phyloP scores from a whole-genome alignment of 2,113 vertebrate genomes.

The Sula dactylatra region DNA sequence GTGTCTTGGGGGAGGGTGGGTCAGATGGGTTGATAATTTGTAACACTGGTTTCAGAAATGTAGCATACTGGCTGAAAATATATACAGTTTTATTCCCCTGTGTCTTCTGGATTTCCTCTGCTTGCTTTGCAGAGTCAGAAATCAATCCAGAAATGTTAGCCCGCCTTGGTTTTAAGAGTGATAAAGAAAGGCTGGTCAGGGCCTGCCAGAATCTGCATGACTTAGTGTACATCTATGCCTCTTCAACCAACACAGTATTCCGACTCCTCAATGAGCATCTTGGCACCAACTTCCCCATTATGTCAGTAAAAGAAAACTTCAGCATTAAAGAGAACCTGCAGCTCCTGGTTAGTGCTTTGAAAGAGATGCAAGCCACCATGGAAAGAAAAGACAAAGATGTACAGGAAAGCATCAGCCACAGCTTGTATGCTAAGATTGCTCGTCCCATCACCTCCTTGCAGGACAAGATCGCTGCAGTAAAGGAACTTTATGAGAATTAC shows the following conservation, averaged over 20 bases:
- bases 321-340: slow-evolving; percentile 57
- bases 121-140: slow-evolving; percentile 47
- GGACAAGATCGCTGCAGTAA: background rate
- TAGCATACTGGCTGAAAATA: background rate
- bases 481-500: background rate
- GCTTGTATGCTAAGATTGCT: background rate
- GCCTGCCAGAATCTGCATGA: slow-evolving; percentile 41
- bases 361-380: slow-evolving; percentile 27
- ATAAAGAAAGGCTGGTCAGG: slow-evolving; percentile 21
- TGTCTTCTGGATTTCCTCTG: slow-evolving; percentile 9
- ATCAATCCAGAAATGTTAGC: slow-evolving; percentile 21
- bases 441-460: background rate
- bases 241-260: slow-evolving; percentile 24
- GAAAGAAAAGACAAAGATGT: background rate
- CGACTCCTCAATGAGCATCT: background rate
- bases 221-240: slow-evolving; percentile 4
- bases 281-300: slow-evolving; percentile 4
- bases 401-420: background rate
- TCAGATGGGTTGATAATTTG: background rate
- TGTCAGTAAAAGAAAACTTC: slow-evolving; percentile 36
- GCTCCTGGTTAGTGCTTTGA: slow-evolving; percentile 43
- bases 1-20: background rate
- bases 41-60: background rate
- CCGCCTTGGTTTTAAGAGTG: background rate
- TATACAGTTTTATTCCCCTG: background rate